A percentile compares a stretch with the other conserved stretches of the same genome.
Evolutionary conservation across 2,113 vertebrate species (phyloP).

Genomic region (Catagonus wagneri): DNA sequence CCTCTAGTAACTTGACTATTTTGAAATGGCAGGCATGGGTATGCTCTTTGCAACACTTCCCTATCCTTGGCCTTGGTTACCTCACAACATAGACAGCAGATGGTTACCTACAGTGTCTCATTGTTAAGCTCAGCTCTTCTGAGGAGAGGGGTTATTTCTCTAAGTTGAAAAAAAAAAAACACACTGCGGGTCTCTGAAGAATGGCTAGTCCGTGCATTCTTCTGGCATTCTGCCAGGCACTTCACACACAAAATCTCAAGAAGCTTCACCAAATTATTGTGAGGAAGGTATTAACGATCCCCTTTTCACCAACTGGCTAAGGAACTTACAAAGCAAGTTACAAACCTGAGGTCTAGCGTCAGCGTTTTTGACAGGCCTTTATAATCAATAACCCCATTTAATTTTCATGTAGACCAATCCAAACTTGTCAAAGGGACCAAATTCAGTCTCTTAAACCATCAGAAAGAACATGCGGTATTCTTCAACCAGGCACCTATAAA

Average conservation of each 20-base stretch:
- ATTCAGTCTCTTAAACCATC: background rate
- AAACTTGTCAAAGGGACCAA: background rate
- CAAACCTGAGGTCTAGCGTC: background rate
- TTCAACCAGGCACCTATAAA: background rate
- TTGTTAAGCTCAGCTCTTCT: background rate
- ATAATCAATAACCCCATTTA: background rate
- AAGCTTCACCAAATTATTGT: background rate
- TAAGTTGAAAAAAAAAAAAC: background rate
- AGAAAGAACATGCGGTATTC: background rate
- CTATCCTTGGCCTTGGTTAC: background rate
- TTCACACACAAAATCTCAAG: background rate
- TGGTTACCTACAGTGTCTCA: background rate
- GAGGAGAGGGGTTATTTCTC: background rate
- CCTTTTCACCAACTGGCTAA: background rate
- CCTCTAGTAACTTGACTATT: background rate
- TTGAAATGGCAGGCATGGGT: background rate
- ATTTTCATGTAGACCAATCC: background rate
- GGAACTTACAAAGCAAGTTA: conserved; percentile 9
- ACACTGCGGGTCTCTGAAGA: background rate
- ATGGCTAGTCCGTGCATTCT: background rate
- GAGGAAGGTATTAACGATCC: background rate
- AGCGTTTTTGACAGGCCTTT: background rate
- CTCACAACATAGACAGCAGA: background rate
- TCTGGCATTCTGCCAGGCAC: background rate
- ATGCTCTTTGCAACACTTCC: background rate